Evolutionary conservation across 2,888 invertebrate species (phyloP), one percentile per base, ranked within the genome.

Genomic region (Synanthedon andrenaeformis): DNA sequence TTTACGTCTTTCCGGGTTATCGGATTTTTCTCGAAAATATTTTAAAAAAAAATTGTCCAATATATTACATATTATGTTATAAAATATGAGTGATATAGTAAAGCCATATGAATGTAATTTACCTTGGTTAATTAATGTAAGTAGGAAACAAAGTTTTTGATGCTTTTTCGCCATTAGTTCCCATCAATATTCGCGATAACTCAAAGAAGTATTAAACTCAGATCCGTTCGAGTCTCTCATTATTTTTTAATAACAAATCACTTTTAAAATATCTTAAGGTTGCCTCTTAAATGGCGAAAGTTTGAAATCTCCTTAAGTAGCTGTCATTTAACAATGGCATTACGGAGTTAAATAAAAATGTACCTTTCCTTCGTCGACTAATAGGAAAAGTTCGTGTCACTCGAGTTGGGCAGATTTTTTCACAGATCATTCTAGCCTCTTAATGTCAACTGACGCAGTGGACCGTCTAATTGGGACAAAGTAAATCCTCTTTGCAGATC

Each of bases 271-370:
- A 64, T 70, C 65, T 57, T 59, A 58, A 65, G 72, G 68, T 63
- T 61, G 58, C 58, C 67, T 64, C 58, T 62, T 69, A 67, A 72
- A 72, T 61, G 64, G 64, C 63, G 58, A 60, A 71, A 76, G 63
- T 76, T 74, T 56, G 58, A 57, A 65, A 70, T 67, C 62, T 66
- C 63, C 68, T 69, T 66, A 74, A 68, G 66, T 62, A 67, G 64
- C 67, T 74, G 76, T 75, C 75, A 72, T 62, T 69, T 68, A 59
- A 64, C 67, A 66, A 64, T 63, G 63, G 57, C 67, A 74, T 76
- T 74, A 72, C 63, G 62, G 67, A 71, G 66, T 60, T 72, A 66
- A 72, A 72, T 71, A 74, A 75, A 74, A 74, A 69, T 62, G 62
- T 62, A 55, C 52, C 58, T 59, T 58, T 54, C 62, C 56, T 49